A percentile compares a stretch with the other conserved stretches of the same genome.
These are phyloP conservation scores for Rhopalosiphum maidis DNA, from an alignment of 1,140 invertebrate genomes.

Conservation along the genomic window DNA sequence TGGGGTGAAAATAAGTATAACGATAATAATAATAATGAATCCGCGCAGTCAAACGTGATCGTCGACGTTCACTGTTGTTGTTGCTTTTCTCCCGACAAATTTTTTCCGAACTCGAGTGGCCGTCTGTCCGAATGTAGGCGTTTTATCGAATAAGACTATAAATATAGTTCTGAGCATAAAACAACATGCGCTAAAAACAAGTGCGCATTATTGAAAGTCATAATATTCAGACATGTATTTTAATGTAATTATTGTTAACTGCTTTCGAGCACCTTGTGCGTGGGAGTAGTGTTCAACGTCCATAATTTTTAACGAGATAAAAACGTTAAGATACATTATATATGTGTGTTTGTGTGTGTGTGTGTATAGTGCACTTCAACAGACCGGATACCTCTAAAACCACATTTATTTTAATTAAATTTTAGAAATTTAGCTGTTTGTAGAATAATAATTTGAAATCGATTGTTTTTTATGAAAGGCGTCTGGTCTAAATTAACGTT, in stretches of 20 bases:
- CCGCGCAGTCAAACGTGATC: background rate
- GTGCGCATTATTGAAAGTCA: background rate
- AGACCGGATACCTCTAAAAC: background rate
- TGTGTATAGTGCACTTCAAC: background rate
- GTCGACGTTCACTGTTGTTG: background rate
- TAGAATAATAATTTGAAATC: background rate
- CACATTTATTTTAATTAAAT: conserved; percentile 19
- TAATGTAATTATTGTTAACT: background rate
- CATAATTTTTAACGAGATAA: background rate
- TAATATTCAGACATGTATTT: background rate
- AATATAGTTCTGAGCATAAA: background rate
- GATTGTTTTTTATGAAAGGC: background rate
- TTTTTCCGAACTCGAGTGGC: background rate
- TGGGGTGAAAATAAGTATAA: background rate
- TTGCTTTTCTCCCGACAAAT: background rate
- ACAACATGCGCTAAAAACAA: background rate
- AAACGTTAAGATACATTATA: background rate
- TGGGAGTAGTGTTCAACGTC: background rate
- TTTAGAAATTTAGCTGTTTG: background rate
- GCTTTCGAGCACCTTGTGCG: background rate
- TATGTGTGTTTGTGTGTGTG: too few species aligned
- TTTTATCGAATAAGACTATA: background rate
- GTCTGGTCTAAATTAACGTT: too few species aligned
- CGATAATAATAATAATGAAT: background rate
- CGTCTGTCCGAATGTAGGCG: background rate